Base-by-base conservation (phyloP, 2,113 vertebrate species). In the Gnathonemus longibarbis region DNA sequence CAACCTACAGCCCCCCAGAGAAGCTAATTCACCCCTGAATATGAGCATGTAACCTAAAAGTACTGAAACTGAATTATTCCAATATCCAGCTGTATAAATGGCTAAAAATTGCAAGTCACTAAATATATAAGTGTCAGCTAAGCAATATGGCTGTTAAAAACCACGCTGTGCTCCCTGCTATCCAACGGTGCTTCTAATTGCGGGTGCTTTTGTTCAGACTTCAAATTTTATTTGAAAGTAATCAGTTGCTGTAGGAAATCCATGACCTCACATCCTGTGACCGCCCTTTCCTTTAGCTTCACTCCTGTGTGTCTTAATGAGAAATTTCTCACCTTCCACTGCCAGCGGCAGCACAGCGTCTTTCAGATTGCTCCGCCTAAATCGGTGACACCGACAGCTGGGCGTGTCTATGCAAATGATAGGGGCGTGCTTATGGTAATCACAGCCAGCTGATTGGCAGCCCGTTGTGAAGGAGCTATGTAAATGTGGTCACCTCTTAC, bases 191-290 rank as follows among this genome's bases (percentile, higher is more conserved):
- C 49, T 35, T 52, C n/a, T 87, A 87, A 87, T 46, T 77, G 88
- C 45, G 15, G 58, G 24, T 77, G 62, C 83, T 56, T 87, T 87
- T 87, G n/a, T 52, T 87, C n/a, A 52, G 48, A 35, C 50, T 31
- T 53, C 85, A 87, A 52, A 53, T 87, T 87, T 53, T 35, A 87
- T 87, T 52, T 87, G 85, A 53, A 80, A 53, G 31, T 56, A 53
- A 53, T 87, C 50, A 87, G 24, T 52, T 87, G 48, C 85, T 53
- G 48, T 15, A 87, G 85, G 31, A 53, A 35, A 53, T 87, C 49
- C 49, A 35, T 87, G 84, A 35, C 85, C 85, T 53, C 85, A 35
- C 85, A 24, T 52, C 85, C 74, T 42, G 74, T 42, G 35, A 19
- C 74, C 42, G 74, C 85, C 50, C 85, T 53, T 35, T 48, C 85